Evolutionary conservation across 2,113 vertebrate species (phyloP).

Genomic region (Platysteira castanea): DNA sequence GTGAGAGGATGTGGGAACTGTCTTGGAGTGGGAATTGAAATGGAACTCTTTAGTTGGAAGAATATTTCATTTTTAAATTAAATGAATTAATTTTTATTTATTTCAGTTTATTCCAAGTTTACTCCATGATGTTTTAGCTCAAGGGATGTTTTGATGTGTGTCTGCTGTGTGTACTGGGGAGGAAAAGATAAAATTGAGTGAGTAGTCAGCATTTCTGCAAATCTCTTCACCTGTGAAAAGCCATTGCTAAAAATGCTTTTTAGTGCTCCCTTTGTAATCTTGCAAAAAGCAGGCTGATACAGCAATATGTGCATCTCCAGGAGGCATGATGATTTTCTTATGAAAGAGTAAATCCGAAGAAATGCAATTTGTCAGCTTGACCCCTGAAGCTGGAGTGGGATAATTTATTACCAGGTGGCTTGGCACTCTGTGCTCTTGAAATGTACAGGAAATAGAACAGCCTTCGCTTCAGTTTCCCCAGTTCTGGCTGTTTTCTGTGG

Average conservation of each 20-base stretch:
- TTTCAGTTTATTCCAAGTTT: neutral
- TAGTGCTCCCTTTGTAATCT: neutral
- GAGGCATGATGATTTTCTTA: neutral
- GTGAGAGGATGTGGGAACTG: neutral
- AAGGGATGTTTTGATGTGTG: neutral
- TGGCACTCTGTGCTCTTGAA: neutral
- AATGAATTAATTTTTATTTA: neutral
- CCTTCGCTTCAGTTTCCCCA: neutral
- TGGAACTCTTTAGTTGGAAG: neutral
- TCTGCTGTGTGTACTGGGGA: neutral
- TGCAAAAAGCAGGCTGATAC: neutral
- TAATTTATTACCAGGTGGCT: neutral
- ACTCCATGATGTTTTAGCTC: neutral
- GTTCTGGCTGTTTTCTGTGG: neutral
- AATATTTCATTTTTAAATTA: neutral
- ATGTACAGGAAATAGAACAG: neutral
- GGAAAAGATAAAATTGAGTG: neutral
- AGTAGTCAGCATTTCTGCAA: neutral
- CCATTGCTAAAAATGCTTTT: neutral
- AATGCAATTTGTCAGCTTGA: neutral
- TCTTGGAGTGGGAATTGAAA: neutral
- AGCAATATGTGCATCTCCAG: neutral
- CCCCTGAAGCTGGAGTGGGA: neutral
- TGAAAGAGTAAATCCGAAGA: neutral
- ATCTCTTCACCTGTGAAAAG: conserved; percentile 19